Conservation (phyloP, 2,888 invertebrate genomes). For the Sisyra terminalis region DNA sequence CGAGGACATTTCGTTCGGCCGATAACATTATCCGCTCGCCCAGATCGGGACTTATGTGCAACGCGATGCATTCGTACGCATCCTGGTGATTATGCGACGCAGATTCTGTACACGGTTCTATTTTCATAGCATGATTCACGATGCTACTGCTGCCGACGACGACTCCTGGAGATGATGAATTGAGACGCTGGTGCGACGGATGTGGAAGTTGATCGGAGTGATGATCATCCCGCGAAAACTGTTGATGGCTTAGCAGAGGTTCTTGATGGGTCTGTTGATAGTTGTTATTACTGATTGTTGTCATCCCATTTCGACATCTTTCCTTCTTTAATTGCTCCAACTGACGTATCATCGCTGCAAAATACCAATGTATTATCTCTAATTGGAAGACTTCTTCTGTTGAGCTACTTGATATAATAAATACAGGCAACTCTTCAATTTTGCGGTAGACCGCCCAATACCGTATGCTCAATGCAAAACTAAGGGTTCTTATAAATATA, state of each 20-base stretch:
- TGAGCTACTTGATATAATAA: too few species aligned
- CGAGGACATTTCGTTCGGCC: constrained; percentile 58
- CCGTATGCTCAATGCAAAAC: too few species aligned
- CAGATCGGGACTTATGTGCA: constrained; percentile 65
- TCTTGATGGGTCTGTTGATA: constrained; percentile 3
- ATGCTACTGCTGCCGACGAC: constrained; percentile 9
- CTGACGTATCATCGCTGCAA: constrained; percentile 52
- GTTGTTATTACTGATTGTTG: constrained; percentile 17
- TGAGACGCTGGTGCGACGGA: constrained; percentile 4
- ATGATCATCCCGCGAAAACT: not conserved
- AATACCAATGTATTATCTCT: not conserved
- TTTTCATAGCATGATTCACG: constrained; percentile 4
- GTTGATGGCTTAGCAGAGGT: constrained; percentile 6
- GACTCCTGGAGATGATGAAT: constrained; percentile 13
- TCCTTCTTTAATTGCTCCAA: constrained; percentile 57
- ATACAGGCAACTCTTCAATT: too few species aligned
- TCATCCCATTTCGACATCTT: constrained; percentile 38
- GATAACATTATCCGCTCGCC: constrained; percentile 70
- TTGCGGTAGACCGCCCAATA: too few species aligned
- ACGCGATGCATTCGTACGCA: constrained; percentile 59
- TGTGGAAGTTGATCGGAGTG: not conserved
- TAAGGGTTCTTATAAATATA: too few species aligned
- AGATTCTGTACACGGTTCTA: constrained; percentile 8
- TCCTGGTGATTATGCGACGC: constrained; percentile 20
- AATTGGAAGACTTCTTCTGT: too few species aligned